Conservation (phyloP, 2,797 vertebrate species). For the Chiloscyllium punctatum region DNA sequence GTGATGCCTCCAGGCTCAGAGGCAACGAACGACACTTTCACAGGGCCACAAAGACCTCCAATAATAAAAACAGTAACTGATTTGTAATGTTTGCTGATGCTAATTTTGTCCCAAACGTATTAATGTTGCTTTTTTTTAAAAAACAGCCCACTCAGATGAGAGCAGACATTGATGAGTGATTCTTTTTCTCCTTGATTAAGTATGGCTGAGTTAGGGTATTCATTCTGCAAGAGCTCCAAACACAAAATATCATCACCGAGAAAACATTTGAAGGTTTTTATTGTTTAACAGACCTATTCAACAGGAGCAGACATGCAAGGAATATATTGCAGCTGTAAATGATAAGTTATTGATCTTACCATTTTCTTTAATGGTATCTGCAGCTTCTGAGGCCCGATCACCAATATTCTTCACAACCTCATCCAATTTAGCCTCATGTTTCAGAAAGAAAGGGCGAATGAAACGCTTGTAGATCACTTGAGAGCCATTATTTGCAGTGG, state of each 20-base stretch:
- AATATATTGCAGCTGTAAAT: not conserved
- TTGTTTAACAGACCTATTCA: not conserved
- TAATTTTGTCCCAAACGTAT: not conserved
- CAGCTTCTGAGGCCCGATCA: constrained; percentile 84
- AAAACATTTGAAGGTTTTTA: not conserved
- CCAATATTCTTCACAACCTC: constrained; percentile 73
- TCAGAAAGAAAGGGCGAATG: constrained; percentile 85
- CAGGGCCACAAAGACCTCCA: too few species aligned
- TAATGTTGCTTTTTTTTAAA: not conserved
- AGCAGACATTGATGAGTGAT: not conserved
- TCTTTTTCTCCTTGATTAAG: not conserved
- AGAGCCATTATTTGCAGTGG: constrained; percentile 78
- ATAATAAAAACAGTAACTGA: not conserved
- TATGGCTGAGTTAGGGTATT: not conserved
- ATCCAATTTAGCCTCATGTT: constrained; percentile 77
- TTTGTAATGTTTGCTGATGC: not conserved
- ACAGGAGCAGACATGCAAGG: not conserved
- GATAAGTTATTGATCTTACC: constrained; percentile 58
- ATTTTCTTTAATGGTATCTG: constrained; percentile 81
- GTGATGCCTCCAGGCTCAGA: too few species aligned
- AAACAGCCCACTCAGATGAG: not conserved
- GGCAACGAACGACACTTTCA: too few species aligned
- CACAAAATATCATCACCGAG: not conserved
- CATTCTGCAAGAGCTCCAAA: not conserved
- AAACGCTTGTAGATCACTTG: constrained; percentile 76